A percentile compares a stretch with the other conserved stretches of the same genome.
Evolutionary conservation across 2,113 vertebrate genomes (phyloP).

Genomic region (Anas platyrhynchos): DNA sequence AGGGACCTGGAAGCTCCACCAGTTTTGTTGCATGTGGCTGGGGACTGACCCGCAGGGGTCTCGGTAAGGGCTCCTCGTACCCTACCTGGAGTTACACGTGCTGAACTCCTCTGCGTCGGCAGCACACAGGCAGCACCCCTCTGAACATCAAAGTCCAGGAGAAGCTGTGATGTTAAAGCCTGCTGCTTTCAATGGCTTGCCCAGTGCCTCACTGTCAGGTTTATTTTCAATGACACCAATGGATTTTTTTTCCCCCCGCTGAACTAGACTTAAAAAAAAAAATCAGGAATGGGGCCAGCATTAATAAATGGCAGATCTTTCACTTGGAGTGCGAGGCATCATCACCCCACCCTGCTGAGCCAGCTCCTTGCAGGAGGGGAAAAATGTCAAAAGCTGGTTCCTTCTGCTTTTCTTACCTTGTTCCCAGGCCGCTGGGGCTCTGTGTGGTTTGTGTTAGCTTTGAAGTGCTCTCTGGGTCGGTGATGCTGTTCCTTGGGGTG

Average conservation of each 20-base stretch:
- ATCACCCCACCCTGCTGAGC: fast-evolving
- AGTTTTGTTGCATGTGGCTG: fast-evolving
- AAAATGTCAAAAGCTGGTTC: neutral
- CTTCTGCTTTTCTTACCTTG: neutral
- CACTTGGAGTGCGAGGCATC: fast-evolving
- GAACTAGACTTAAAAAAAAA: neutral
- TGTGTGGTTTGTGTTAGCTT: neutral
- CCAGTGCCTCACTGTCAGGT: neutral
- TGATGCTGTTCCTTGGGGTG: neutral
- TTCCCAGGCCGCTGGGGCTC: neutral
- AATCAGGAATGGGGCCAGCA: neutral
- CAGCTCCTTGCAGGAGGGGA: neutral
- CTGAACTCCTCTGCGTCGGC: no score
- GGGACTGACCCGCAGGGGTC: neutral
- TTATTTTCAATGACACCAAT: neutral
- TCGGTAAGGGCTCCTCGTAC: neutral
- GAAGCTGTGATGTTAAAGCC: neutral
- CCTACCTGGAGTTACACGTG: neutral
- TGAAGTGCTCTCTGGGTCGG: neutral
- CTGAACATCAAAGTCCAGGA: neutral
- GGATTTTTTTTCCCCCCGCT: neutral
- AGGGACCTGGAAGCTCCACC: neutral
- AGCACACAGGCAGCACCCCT: neutral
- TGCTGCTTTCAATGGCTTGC: neutral
- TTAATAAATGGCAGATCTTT: neutral